Evolutionary conservation across 2,797 vertebrate genomes (phyloP).

Genomic region (Amblyraja radiata): DNA sequence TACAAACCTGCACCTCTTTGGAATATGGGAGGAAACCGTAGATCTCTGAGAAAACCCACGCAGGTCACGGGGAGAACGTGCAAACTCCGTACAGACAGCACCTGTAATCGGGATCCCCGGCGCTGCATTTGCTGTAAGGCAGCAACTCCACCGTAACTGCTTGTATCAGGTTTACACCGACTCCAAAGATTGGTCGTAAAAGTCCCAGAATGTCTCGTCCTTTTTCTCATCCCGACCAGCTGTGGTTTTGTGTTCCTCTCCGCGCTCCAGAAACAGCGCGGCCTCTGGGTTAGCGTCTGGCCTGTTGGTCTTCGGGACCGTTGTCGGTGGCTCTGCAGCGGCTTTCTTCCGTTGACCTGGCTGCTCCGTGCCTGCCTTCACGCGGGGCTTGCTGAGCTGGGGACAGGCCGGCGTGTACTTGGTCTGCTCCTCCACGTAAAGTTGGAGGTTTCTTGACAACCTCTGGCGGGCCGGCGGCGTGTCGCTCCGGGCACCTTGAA

Average conservation of each 20-base stretch:
- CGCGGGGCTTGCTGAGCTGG: not conserved
- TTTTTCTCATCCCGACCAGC: not conserved
- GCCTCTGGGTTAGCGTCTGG: not conserved
- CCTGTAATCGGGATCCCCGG: too few relatives aligned
- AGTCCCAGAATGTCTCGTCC: not conserved
- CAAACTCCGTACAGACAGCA: too few relatives aligned
- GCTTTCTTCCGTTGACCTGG: not conserved
- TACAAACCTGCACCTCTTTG: too few relatives aligned
- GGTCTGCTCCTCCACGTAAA: not conserved
- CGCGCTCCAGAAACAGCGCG: not conserved
- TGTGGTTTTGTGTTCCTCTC: not conserved
- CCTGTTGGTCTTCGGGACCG: not conserved
- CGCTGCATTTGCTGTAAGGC: too few relatives aligned
- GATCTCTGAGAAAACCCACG: too few relatives aligned
- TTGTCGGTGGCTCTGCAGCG: not conserved
- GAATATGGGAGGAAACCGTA: too few relatives aligned
- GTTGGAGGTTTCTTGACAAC: not conserved
- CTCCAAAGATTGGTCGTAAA: not conserved
- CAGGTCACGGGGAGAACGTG: too few relatives aligned
- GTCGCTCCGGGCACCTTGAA: not conserved
- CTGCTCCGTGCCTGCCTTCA: too few relatives aligned
- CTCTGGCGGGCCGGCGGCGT: not conserved
- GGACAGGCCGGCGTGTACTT: not conserved
- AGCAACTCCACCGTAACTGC: too few relatives aligned
- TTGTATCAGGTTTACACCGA: not conserved